These are phyloP conservation scores for Drosophila recens DNA, from an alignment of 2,888 invertebrate species.

Conservation along the genomic window DNA sequence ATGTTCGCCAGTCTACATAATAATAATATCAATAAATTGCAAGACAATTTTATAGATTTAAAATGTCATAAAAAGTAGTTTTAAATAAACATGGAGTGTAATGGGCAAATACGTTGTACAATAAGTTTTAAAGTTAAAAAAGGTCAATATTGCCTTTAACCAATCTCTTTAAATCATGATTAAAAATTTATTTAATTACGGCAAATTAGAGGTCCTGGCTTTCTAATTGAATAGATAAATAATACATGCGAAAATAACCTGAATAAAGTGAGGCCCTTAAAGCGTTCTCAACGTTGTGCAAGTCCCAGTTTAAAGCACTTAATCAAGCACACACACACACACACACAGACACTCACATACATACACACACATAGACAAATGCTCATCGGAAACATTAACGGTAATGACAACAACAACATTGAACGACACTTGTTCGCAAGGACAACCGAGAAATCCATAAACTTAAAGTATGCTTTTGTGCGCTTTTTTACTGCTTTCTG, in stretches of 20 bases:
- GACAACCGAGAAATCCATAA: conserved; percentile 78
- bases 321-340: neutral
- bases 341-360: neutral
- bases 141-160: neutral
- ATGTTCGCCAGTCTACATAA: too few species aligned
- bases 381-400: conserved; percentile 59
- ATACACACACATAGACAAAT: conserved; percentile 31
- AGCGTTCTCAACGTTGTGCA: neutral
- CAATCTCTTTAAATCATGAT: neutral
- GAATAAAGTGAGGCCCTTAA: neutral
- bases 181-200: neutral
- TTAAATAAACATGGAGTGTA: too few species aligned
- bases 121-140: neutral
- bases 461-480: conserved; percentile 71
- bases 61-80: too few species aligned
- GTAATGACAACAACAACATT: conserved; percentile 52
- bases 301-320: conserved; percentile 20
- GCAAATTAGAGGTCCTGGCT: neutral
- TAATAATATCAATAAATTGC: too few species aligned
- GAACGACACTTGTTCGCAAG: conserved; percentile 72
- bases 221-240: neutral
- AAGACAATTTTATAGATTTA: too few species aligned
- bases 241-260: neutral
- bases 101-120: too few species aligned
- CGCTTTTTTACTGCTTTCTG: conserved; percentile 34